Evolutionary conservation across 2,888 invertebrate species (phyloP), one percentile per base, ranked within the genome.

Genomic region (Augochlorella aurata): DNA sequence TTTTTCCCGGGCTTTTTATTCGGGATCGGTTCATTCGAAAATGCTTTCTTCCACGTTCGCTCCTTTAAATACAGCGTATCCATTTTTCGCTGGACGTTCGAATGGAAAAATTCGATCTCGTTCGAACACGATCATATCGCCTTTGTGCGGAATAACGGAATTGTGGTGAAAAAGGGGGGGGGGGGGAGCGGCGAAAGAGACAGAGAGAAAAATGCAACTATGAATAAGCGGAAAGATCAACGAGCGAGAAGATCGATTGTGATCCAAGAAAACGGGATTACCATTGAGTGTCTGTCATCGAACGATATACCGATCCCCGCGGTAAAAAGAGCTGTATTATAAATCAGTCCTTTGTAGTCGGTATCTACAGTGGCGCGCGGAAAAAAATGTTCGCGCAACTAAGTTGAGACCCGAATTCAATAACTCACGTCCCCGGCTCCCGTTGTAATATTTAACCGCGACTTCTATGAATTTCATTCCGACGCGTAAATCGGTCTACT

Each of bases 241-340:
- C 54, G 80, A 79, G 49, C 50, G 73, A 18, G 78, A 21, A 70
- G 44, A n/a, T 69, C 76, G 49, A 72, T 49, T 14, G 54, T 71
- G 65, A 82, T 81, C 76, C 76, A 81, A 76, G 82, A 69, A 81
- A 82, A 66, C 68, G 65, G 72, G 72, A 69, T 76, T 72, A 72
- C 76, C 18, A 75, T 82, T 49, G 63, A 44, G 77, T 71, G 58
- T 45, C 10, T n/a, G 29, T 49, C 16, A 5, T 50, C 14, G 49
- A 2, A 24, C 44, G 49, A 49, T 14, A 68, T 45, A 38, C 21
- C 24, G 24, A 49, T 49, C 45, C 18, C 1, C 12, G 12, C 24
- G 67, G 16, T 1, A 44, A 77, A 65, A 61, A 61, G 7, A 21
- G 16, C 10, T 14, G 58, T 73, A 73, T 81, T 76, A 72, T 82